Conservation (phyloP, 2,113 vertebrate genomes). For the Strix uralensis region DNA sequence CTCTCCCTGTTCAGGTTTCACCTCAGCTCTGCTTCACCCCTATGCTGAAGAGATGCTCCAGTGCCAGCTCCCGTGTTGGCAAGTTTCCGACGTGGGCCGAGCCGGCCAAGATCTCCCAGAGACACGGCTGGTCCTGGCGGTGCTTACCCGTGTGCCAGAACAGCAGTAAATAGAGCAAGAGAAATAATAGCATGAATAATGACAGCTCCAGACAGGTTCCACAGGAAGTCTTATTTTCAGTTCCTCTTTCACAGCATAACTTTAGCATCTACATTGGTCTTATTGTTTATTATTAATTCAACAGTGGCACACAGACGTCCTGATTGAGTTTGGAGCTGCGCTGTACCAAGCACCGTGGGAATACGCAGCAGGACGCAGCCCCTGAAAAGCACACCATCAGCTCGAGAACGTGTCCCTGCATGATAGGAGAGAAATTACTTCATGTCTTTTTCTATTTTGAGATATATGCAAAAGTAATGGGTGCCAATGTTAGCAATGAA, state of each 20-base stretch:
- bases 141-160: background rate
- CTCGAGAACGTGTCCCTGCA: rapidly evolving
- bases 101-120: background rate
- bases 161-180: background rate
- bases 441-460: background rate
- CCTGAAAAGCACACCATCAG: background rate
- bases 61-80: background rate
- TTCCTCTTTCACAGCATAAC: background rate
- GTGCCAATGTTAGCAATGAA: background rate
- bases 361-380: background rate
- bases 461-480: background rate
- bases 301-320: background rate
- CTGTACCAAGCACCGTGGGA: background rate
- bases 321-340: background rate
- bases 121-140: background rate
- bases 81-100: background rate
- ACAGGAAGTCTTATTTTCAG: background rate
- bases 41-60: background rate
- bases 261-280: background rate
- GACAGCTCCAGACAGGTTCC: background rate
- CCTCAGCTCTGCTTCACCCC: background rate
- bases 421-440: background rate
- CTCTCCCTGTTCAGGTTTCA: background rate
- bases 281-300: background rate
- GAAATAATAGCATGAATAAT: background rate